These are phyloP conservation scores for Oenanthe oenanthe DNA, from an alignment of 2,113 vertebrate species.

Conservation along the genomic window DNA sequence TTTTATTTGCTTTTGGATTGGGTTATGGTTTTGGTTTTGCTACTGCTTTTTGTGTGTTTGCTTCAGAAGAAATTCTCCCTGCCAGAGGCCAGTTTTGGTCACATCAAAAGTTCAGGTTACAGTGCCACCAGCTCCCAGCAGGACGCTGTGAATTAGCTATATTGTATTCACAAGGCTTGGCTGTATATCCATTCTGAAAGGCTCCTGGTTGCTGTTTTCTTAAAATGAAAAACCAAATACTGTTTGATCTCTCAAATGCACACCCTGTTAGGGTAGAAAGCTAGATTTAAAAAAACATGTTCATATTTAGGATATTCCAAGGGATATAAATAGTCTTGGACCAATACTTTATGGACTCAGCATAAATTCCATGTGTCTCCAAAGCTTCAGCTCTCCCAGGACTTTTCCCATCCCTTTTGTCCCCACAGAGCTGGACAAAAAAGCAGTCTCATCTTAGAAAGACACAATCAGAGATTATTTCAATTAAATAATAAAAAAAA, in stretches of 20 bases:
- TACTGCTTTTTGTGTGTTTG: not conserved
- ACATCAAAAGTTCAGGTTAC: not conserved
- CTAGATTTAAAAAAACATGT: not conserved
- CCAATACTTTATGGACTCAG: not conserved
- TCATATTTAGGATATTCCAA: not conserved
- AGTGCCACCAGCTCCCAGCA: not conserved
- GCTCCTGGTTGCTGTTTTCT: not conserved
- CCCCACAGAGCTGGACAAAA: not conserved
- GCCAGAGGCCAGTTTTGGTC: not conserved
- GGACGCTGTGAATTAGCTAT: not conserved
- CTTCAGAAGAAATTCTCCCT: not conserved
- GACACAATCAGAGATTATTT: not conserved
- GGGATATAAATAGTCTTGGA: not conserved
- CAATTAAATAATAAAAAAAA: not conserved
- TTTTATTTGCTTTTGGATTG: not conserved
- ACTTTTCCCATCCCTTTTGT: not conserved
- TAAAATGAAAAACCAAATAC: not conserved
- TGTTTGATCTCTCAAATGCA: not conserved
- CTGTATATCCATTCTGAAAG: not conserved
- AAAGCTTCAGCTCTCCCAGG: not conserved
- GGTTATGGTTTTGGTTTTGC: not conserved
- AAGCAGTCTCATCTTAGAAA: not conserved
- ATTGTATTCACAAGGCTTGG: not conserved
- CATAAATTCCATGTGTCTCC: not conserved
- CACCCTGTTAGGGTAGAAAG: not conserved